These are phyloP conservation scores for Erythrocercus mccallii DNA, from an alignment of 2,113 vertebrate species.

Conservation along the genomic window DNA sequence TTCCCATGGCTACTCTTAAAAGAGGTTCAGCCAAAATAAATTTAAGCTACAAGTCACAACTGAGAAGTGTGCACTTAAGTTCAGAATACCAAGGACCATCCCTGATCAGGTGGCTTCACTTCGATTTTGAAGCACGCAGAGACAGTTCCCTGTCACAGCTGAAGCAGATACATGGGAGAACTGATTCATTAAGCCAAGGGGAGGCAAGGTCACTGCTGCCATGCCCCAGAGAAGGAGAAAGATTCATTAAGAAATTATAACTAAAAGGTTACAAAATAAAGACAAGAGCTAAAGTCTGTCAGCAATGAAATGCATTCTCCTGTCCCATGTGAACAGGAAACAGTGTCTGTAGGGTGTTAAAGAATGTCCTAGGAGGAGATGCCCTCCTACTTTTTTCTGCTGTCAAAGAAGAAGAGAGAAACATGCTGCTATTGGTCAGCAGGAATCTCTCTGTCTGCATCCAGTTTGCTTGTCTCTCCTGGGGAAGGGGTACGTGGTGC, in stretches of 20 bases:
- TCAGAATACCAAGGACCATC: neutral
- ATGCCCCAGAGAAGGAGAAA: constrained; percentile 51
- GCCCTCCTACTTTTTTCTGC: constrained; percentile 26
- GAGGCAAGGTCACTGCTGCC: constrained; percentile 58
- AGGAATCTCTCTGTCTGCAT: constrained; percentile 92
- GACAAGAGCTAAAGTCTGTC: constrained; percentile 72
- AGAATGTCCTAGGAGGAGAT: constrained; percentile 66
- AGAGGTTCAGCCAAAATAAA: constrained; percentile 18
- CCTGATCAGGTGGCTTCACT: constrained; percentile 7
- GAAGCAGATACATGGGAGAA: constrained; percentile 9
- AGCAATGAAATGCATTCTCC: constrained; percentile 66
- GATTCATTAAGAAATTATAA: constrained; percentile 60
- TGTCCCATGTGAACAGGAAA: constrained; percentile 49
- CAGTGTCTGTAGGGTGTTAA: constrained; percentile 57
- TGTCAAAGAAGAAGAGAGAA: constrained; percentile 47
- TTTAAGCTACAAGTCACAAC: constrained; percentile 19
- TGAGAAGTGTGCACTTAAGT: neutral
- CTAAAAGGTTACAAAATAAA: constrained; percentile 73
- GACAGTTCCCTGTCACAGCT: neutral
- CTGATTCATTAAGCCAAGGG: neutral
- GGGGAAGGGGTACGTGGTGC: constrained; percentile 81
- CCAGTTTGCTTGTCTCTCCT: constrained; percentile 86
- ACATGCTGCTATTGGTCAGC: constrained; percentile 87
- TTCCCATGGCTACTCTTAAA: neutral
- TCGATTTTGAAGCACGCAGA: neutral